Base-by-base conservation (phyloP, 2,113 vertebrate species). In the Sciurus niger region DNA sequence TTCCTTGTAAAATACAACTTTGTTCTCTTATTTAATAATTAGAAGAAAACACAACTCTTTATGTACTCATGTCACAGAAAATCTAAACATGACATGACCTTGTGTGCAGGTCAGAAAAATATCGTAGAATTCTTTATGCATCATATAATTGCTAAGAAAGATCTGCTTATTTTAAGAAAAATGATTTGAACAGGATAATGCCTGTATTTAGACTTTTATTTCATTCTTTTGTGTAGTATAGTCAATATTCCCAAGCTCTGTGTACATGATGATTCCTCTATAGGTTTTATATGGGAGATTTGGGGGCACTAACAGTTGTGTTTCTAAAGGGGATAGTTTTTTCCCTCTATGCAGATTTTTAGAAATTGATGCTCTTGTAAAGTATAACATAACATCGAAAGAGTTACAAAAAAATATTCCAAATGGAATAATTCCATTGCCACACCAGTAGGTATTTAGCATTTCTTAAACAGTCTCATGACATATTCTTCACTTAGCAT, bases 31-130 rank as follows among this genome's bases (percentile, higher is more conserved):
- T 32, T 63, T 92, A 60, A 79, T 24, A 48, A 30, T 85, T 68
- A 72, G 0, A 76, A 65, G 18, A 92, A 83, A 84, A 48, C 12
- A n/a, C 8, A 55, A 37, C 43, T 74, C 13, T 46, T 30, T 46
- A 16, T 14, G 11, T 53, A 34, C 32, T 73, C 8, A 76, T 34
- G 25, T 89, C 24, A 37, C 43, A 70, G 10, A 82, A 77, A 83
- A 84, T 68, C 24, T 63, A 63, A 18, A 20, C 72, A 32, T 51
- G 20, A 55, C 58, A 48, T 22, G 20, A 40, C 2, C 4, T 32
- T 43, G 2, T 0, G 16, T 4, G 13, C 2, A 67, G 30, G 8
- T 2, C 22, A 84, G 63, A 67, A 63, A 0, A 8, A 2, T 6
- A 43, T 8, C 6, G 14, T 14, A 53, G 48, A 87, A 95, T 1